A percentile compares a stretch with the other conserved stretches of the same genome.
phyloP scores from a whole-genome alignment of 2,113 vertebrate genomes.

The Chloroceryle aenea region DNA sequence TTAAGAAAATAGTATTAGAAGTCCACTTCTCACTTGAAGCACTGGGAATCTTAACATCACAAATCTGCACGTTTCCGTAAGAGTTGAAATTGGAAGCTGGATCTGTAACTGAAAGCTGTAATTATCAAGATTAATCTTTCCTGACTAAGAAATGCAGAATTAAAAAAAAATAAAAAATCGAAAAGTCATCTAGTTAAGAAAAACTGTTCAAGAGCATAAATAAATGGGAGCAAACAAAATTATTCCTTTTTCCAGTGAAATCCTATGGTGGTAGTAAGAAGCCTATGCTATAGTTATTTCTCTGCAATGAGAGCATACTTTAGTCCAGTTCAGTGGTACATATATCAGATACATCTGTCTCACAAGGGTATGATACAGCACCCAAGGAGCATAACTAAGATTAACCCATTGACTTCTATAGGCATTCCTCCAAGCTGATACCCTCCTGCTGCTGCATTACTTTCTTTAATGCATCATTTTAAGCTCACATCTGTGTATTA shows the following conservation, averaged over 20 bases:
- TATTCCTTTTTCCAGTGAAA: background rate
- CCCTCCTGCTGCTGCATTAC: background rate
- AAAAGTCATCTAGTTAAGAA: background rate
- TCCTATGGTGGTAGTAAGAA: background rate
- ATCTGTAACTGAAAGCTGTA: background rate
- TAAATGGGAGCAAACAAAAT: background rate
- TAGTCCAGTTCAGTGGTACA: background rate
- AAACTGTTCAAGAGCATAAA: background rate
- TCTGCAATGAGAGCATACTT: background rate
- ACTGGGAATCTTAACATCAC: background rate
- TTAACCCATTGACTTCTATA: background rate
- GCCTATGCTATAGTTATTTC: background rate
- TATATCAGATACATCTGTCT: background rate
- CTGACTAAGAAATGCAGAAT: background rate
- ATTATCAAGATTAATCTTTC: background rate
- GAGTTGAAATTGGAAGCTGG: background rate
- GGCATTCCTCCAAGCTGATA: background rate
- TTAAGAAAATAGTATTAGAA: background rate
- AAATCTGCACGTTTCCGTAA: background rate
- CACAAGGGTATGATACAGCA: background rate
- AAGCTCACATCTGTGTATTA: background rate
- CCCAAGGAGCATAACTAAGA: background rate
- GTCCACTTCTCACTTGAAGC: background rate
- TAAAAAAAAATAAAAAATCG: background rate
- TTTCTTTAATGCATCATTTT: background rate